Conservation (phyloP, 1,140 invertebrate species). For the Bathynomus jamesi region DNA sequence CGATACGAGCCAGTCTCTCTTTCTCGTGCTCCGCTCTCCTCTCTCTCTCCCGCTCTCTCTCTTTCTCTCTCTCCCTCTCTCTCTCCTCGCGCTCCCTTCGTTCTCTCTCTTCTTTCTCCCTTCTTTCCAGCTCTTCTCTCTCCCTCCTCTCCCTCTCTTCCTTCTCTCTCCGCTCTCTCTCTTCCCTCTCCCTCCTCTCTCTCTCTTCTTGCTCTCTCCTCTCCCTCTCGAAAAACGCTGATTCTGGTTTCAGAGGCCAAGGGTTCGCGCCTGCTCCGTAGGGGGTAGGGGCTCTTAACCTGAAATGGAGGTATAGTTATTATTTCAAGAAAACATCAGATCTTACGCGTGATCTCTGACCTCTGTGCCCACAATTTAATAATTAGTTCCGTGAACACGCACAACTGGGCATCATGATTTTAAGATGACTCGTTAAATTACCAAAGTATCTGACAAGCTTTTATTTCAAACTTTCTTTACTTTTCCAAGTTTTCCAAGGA, state of each 20-base stretch:
- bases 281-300: conserved; percentile 27
- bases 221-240: conserved; percentile 26
- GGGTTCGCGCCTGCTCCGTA: conserved; percentile 26
- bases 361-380: too few species aligned
- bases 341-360: not conserved
- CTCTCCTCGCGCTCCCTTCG: conserved; percentile 19
- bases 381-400: too few species aligned
- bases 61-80: conserved; percentile 19
- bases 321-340: not conserved
- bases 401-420: too few species aligned
- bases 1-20: conserved; percentile 21
- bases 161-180: conserved; percentile 19
- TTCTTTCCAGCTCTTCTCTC: conserved; percentile 27
- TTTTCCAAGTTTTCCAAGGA: too few species aligned
- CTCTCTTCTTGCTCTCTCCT: conserved; percentile 27
- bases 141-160: conserved; percentile 25
- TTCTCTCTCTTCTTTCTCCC: conserved; percentile 24
- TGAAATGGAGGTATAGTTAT: conserved; percentile 1
- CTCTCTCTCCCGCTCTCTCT: conserved; percentile 18
- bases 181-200: conserved; percentile 30
- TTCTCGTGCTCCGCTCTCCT: conserved; percentile 29
- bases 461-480: too few species aligned
- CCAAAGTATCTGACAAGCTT: too few species aligned
- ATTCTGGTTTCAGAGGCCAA: conserved; percentile 29
- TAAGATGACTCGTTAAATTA: too few species aligned